phyloP scores from a whole-genome alignment of 2,888 invertebrate genomes.

The Perizoma flavofasciatum region DNA sequence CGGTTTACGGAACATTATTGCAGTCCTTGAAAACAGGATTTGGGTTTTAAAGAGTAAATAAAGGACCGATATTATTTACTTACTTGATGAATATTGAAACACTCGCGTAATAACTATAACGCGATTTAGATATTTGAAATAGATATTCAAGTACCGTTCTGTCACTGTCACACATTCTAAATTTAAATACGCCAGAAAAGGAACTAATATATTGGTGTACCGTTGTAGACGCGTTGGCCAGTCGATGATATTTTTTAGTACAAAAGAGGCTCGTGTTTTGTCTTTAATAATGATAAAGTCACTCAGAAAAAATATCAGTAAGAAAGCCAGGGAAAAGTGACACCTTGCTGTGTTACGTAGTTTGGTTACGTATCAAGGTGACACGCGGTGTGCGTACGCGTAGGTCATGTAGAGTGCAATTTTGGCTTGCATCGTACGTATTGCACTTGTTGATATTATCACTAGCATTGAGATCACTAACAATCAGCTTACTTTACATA shows the following conservation, averaged over 20 bases:
- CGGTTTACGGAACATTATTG: constrained; percentile 73
- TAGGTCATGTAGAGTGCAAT: constrained; percentile 20
- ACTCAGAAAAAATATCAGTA: constrained; percentile 5
- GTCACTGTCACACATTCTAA: constrained; percentile 39
- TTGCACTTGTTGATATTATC: constrained; percentile 17
- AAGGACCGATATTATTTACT: constrained; percentile 27
- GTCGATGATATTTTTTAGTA: constrained; percentile 26
- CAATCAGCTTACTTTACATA: no score
- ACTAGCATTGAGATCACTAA: neutral
- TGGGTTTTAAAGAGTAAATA: constrained; percentile 45
- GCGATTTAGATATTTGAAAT: constrained; percentile 22
- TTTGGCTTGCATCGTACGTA: constrained; percentile 9
- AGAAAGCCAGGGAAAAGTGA: constrained; percentile 18
- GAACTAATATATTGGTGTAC: constrained; percentile 33
- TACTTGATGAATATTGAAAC: constrained; percentile 3
- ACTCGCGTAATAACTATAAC: neutral
- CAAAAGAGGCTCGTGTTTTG: constrained; percentile 21
- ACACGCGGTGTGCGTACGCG: constrained; percentile 14
- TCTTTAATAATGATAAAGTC: constrained; percentile 14
- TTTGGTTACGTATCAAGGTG: constrained; percentile 18
- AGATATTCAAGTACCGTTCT: constrained; percentile 31
- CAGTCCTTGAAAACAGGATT: constrained; percentile 76
- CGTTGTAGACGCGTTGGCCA: constrained; percentile 32
- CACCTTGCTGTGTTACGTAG: constrained; percentile 17
- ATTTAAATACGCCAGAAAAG: constrained; percentile 37